These are phyloP conservation scores for Gavia stellata DNA, from an alignment of 2,113 vertebrate species.

Conservation along the genomic window DNA sequence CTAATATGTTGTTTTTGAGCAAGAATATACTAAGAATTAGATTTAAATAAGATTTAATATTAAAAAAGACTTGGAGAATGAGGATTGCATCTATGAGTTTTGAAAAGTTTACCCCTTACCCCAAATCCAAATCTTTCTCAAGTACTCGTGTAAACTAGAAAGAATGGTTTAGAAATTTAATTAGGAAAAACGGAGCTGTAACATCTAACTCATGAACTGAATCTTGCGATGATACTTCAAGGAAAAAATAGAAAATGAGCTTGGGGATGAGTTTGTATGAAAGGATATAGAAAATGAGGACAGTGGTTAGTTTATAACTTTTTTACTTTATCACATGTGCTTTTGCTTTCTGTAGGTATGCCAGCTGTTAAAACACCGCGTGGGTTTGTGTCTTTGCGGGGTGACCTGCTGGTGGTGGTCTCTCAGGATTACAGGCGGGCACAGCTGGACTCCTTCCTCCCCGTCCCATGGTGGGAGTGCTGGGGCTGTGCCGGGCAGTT, in stretches of 20 bases:
- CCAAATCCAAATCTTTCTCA: neutral
- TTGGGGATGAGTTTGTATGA: neutral
- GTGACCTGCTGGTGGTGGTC: neutral
- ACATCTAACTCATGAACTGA: neutral
- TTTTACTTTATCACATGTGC: accelerated
- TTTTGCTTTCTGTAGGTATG: neutral
- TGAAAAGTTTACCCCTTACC: neutral
- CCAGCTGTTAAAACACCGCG: neutral
- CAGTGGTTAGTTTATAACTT: neutral
- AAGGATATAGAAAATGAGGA: neutral
- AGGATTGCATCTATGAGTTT: neutral
- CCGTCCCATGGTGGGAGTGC: neutral
- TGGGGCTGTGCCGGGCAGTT: neutral
- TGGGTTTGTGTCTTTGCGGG: neutral
- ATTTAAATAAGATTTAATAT: neutral
- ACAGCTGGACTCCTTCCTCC: neutral
- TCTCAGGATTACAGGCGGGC: neutral
- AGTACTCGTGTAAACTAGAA: neutral
- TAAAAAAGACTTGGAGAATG: neutral
- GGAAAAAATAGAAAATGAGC: neutral
- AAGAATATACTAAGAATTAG: neutral
- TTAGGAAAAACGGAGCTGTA: neutral
- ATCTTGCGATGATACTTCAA: neutral
- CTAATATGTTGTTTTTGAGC: neutral
- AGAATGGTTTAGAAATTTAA: neutral